Base-by-base conservation (phyloP, 2,797 vertebrate genomes). In the Geotrypetes seraphini region DNA sequence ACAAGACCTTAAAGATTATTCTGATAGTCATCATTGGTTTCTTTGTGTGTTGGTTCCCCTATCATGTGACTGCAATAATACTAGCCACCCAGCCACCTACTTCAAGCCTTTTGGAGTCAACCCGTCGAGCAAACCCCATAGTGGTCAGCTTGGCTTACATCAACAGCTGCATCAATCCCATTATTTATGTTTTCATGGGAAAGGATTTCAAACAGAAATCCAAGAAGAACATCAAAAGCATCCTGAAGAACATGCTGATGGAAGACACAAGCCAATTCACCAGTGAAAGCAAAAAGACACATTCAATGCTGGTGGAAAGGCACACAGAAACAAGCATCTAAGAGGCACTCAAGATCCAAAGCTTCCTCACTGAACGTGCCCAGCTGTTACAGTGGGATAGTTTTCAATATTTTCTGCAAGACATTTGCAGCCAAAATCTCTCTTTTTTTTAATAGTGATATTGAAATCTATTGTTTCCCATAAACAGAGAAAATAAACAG, bases 121-220 rank as follows among this genome's bases (percentile, higher is more conserved):
- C 75, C 2, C 25, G 14, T 4, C 11, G 39, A 4, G 28, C 71
- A 1, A 57, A 81, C 0, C 2, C 46, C 1, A 4, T 89, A 8
- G 28, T 61, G 0, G 10, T 86, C 2, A 69, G 77, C 23, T 22
- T 91, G 28, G 87, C 88, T 0, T 91, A 91, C 10, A 16, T 84
- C 42, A 92, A 92, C 69, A 90, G 90, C 36, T 90, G 88, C 25
- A 67, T 91, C 15, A 91, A 92, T 68, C 90, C 89, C 0, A 11
- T 92, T 44, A 84, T 92, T 25, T 92, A 92, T 0, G 83, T 88
- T 22, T 59, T 76, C 3, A 44, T 86, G 3, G 89, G 88, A 2
- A 69, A 37, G 0, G 54, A 78, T 15, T 87, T 91, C 57, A 82
- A 83, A 2, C 31, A 53, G 12, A 53, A 53, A 2, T 69, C 70